These are phyloP conservation scores for Clarias magur DNA, from an alignment of 2,113 vertebrate species.

Conservation along the genomic window DNA sequence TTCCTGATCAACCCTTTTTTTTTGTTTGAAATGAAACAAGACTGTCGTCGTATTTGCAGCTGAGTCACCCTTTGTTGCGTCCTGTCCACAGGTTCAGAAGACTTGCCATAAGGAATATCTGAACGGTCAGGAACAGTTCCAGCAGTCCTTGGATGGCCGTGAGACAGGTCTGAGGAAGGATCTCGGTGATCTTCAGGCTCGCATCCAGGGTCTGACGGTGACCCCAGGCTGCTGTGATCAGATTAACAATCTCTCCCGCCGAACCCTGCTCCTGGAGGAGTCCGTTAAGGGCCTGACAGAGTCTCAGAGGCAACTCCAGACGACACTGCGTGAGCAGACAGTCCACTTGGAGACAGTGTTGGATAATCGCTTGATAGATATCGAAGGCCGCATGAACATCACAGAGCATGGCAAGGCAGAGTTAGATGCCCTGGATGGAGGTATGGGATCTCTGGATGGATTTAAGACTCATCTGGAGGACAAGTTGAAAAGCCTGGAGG, in stretches of 20 bases:
- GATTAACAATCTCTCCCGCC: constrained; percentile 79
- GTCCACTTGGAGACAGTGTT: constrained; percentile 75
- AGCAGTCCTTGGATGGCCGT: constrained; percentile 85
- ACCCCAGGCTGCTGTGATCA: constrained; percentile 87
- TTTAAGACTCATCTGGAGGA: constrained; percentile 82
- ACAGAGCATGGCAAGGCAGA: constrained; percentile 68
- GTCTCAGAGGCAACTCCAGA: constrained; percentile 78
- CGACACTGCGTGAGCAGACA: constrained; percentile 71
- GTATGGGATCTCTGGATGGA: constrained; percentile 74
- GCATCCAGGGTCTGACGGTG: constrained; percentile 86
- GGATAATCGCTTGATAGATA: constrained; percentile 79
- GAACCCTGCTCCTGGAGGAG: constrained; percentile 84
- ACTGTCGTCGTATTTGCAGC: neutral
- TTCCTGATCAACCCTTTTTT: neutral
- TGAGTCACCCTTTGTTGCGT: neutral
- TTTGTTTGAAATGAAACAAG: neutral
- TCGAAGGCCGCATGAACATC: constrained; percentile 80
- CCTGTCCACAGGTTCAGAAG: constrained; percentile 67
- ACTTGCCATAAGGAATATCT: constrained; percentile 87
- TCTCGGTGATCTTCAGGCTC: constrained; percentile 84
- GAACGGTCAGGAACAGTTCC: constrained; percentile 81
- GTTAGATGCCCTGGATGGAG: constrained; percentile 39
- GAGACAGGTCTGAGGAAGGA: constrained; percentile 88
- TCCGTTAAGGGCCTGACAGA: constrained; percentile 82
- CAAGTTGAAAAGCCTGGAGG: constrained; percentile 88